A percentile compares a stretch with the other conserved stretches of the same genome.
Conservation (phyloP, 1,140 invertebrate genomes). For the Sesamia nonagrioides region DNA sequence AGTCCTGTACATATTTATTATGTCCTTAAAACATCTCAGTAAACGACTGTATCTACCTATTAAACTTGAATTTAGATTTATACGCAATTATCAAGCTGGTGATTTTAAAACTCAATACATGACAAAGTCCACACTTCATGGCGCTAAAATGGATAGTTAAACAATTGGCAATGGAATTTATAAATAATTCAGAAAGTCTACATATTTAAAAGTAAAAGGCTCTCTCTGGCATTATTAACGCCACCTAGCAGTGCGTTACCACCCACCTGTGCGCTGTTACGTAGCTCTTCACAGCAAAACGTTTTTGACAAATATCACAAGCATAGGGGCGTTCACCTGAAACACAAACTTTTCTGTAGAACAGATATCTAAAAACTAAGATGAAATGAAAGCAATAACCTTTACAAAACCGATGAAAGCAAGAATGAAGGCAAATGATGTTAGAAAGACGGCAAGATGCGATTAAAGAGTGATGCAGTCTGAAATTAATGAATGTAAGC, state of each 20-base stretch:
- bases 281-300: conserved; percentile 93
- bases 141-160: too few species aligned
- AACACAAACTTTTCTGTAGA: conserved; percentile 37
- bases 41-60: neutral
- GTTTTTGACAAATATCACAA: conserved; percentile 92
- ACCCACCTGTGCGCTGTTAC: conserved; percentile 90
- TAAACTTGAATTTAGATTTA: neutral
- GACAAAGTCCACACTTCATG: too few species aligned
- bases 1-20: too few species aligned
- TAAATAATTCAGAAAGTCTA: too few species aligned
- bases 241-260: too few species aligned
- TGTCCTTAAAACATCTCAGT: neutral
- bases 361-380: conserved; percentile 3
- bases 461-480: conserved; percentile 78
- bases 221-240: too few species aligned
- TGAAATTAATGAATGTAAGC: conserved; percentile 81
- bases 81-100: too few species aligned
- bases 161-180: too few species aligned
- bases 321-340: conserved; percentile 90
- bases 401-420: conserved; percentile 51
- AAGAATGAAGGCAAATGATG: conserved; percentile 70
- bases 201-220: too few species aligned
- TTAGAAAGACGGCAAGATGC: conserved; percentile 87
- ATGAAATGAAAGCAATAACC: conserved; percentile 20
- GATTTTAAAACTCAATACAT: too few species aligned